Evolutionary conservation across 2,888 invertebrate genomes (phyloP), one percentile per base, ranked within the genome.

Genomic region (Cosmorhoe ocellata): DNA sequence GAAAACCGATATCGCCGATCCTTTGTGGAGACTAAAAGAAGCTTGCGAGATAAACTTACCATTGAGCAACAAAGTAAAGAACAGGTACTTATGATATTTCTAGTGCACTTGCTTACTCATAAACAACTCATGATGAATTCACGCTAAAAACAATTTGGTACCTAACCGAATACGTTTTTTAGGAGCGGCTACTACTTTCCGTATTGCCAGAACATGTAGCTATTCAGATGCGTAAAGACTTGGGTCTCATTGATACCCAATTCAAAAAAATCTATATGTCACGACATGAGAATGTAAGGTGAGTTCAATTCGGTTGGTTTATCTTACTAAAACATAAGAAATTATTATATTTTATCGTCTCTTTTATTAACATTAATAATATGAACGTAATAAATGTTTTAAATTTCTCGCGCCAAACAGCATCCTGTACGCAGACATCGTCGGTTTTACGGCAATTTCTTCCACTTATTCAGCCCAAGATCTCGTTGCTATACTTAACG

Each of bases 221-320:
- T 11, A 96, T 98, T 43, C 97, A 97, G 85, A 98, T 99, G 97
- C 92, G 98, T 28, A 95, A 97, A 76, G 98, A 99, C 78, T 91
- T 98, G 59, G 98, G 98, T 18, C 94, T 95, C 18, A 94, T 96
- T 52, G 97, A 97, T 74, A 97, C 97, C 1, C 98, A 98, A 79
- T 98, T 98, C 84, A 97, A 98, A 88, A 98, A 98, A 89, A 98
- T 98, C 75, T 98, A 98, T 84, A 98, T 98, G 98, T 97, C 97
- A 64, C 92, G 98, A 12, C 98, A 98, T 81, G 98, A 98, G 84
- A 98, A 98, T 81, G 98, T 98, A 72, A 98, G 97, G 95, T 96
- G 89, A 88, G 91, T 66, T 30, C 9, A 13, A 22, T 6, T 27
- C 3, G 6, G 8, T 41, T 10, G 6, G 7, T 7, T 24, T 4